Evolutionary conservation across 64 coral and sea anemone species (phyloP).

Genomic region (Pocillopora damicornis): DNA sequence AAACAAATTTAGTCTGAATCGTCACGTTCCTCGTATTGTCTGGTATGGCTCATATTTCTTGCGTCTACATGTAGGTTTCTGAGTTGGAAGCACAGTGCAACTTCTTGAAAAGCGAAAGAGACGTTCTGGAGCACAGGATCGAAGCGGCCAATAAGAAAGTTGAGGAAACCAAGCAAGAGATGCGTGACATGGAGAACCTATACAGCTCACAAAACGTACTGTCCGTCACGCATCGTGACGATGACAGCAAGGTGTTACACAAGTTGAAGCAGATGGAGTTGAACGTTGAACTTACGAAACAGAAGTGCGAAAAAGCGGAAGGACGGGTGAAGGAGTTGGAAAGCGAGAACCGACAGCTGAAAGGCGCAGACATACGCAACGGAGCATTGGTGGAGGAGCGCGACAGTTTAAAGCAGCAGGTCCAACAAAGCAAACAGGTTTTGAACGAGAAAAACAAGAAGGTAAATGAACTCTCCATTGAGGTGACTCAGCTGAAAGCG

Average conservation of each 20-base stretch:
- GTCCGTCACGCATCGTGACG: slow-evolving; percentile 10
- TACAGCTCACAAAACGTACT: slow-evolving; percentile 26
- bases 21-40: too few relatives aligned
- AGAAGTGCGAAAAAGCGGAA: slow-evolving; percentile 47
- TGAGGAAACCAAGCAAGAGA: slow-evolving; percentile 42
- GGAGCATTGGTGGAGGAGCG: slow-evolving; percentile 25
- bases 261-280: slow-evolving; percentile 51
- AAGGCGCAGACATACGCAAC: slow-evolving; percentile 33
- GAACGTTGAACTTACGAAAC: slow-evolving; percentile 38
- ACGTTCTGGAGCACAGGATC: slow-evolving; percentile 31
- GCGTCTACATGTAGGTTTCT: neutral
- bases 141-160: slow-evolving; percentile 24
- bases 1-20: too few relatives aligned
- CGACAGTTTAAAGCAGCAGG: slow-evolving; percentile 35
- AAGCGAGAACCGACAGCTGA: slow-evolving; percentile 44
- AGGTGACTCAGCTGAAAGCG: slow-evolving; percentile 26
- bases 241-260: slow-evolving; percentile 12
- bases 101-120: slow-evolving; percentile 27
- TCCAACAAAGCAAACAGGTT: neutral
- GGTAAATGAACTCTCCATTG: slow-evolving; percentile 24
- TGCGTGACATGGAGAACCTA: slow-evolving; percentile 44
- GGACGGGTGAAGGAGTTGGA: slow-evolving; percentile 37
- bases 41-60: neutral
- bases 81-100: slow-evolving; percentile 42
- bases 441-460: slow-evolving; percentile 28